These are phyloP conservation scores for Panzeria rudis DNA, from an alignment of 2,888 invertebrate species.

Conservation along the genomic window DNA sequence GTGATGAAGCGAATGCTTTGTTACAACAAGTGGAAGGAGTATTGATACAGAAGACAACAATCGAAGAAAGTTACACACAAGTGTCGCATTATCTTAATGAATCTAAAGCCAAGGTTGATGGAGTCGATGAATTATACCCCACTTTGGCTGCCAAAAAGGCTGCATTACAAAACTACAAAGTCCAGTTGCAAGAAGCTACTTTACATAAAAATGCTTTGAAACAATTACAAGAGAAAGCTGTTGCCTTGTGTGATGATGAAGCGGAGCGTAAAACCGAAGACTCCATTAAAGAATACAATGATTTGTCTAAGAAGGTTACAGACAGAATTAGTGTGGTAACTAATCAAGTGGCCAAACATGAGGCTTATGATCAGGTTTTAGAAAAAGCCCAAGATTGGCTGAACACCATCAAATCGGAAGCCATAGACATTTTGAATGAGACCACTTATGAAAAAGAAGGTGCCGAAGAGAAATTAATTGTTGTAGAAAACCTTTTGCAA, in stretches of 20 bases:
- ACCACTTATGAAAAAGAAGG: constrained; percentile 91
- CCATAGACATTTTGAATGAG: constrained; percentile 90
- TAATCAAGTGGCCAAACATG: constrained; percentile 91
- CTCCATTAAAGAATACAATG: constrained; percentile 89
- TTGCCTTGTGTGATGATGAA: constrained; percentile 91
- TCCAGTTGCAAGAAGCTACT: constrained; percentile 92
- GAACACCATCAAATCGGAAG: constrained; percentile 91
- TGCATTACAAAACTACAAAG: constrained; percentile 91
- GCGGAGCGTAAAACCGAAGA: constrained; percentile 89
- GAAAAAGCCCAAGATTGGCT: constrained; percentile 94
- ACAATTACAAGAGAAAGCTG: constrained; percentile 92
- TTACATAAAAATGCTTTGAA: constrained; percentile 93
- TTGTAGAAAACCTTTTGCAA: constrained; percentile 90
- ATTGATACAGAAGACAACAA: constrained; percentile 94
- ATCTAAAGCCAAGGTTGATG: constrained; percentile 89
- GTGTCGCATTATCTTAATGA: constrained; percentile 94
- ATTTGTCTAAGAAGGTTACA: constrained; percentile 87
- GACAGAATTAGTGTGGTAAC: constrained; percentile 88
- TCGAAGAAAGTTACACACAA: constrained; percentile 96
- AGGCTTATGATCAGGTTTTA: constrained; percentile 91
- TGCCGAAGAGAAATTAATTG: constrained; percentile 89
- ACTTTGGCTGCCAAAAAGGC: constrained; percentile 95
- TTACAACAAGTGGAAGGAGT: constrained; percentile 95
- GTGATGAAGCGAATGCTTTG: constrained; percentile 92
- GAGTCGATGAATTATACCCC: constrained; percentile 89